These are phyloP conservation scores for Thinocorus orbignyianus DNA, from an alignment of 2,113 vertebrate genomes.

Conservation along the genomic window DNA sequence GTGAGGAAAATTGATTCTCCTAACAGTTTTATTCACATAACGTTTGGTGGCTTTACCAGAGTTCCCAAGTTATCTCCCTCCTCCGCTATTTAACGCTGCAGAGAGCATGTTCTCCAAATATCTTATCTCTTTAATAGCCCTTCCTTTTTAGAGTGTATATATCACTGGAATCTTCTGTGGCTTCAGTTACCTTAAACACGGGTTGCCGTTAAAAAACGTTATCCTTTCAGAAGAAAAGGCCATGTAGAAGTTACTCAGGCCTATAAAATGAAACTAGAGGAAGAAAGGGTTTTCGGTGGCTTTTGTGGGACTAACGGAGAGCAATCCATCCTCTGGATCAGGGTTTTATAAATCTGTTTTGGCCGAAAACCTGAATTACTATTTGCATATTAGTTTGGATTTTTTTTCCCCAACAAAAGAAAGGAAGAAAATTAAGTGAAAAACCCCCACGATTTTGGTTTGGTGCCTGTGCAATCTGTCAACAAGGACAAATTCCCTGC, in stretches of 20 bases:
- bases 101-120: slow-evolving; percentile 3
- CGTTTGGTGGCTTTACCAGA: slow-evolving; percentile 11
- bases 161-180: background rate
- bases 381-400: background rate
- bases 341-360: background rate
- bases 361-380: background rate
- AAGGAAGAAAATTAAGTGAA: background rate
- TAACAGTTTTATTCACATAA: slow-evolving; percentile 3
- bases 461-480: slow-evolving; percentile 47
- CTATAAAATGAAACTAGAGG: background rate
- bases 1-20: slow-evolving; percentile 30
- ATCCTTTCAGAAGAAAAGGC: background rate
- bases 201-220: background rate
- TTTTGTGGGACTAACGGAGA: background rate
- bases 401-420: background rate
- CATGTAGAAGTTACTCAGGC: background rate
- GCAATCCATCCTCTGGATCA: background rate
- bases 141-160: slow-evolving; percentile 13
- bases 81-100: background rate
- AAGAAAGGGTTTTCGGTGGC: background rate
- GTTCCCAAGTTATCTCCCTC: slow-evolving; percentile 38
- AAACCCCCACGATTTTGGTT: background rate
- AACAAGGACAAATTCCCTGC: slow-evolving; percentile 23
- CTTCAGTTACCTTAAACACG: background rate
- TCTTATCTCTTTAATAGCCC: slow-evolving; percentile 54